Evolutionary conservation across 1,140 invertebrate genomes (phyloP), one percentile per base, ranked within the genome.

Genomic region (Polypedilum vanderplanki): DNA sequence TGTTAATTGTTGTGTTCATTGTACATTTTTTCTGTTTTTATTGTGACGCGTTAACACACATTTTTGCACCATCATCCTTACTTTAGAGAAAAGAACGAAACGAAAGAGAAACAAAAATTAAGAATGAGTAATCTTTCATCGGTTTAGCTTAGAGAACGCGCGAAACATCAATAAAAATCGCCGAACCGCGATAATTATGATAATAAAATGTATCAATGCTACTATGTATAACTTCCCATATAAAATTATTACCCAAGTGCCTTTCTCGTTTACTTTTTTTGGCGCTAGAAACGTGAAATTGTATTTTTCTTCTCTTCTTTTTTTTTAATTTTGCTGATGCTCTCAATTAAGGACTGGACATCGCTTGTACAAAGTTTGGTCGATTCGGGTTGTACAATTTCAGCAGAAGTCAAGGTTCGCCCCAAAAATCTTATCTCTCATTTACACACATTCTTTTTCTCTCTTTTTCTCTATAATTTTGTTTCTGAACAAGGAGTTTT

Each of bases 301-400:
- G 73, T 40, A 74, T 40, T 74, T 40, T 57, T 57, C 46, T 57
- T 57, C 46, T 40, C 73, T 40, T 40, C 40, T 75, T 75, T 75
- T 33, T 75, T 24, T 75, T 57, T 3, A 40, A 75, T 64, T 75
- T 76, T 67, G 20, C 40, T 76, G 75, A 73, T 76, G 75, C 75
- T 74, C 41, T 12, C 22, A 73, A 73, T 70, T 18, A 85, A 89
- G 90, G 90, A 91, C 85, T 91, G 90, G 90, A 89, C 88, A 84
- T 89, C 91, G 87, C 85, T 91, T 86, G 88, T 90, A 83, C 89
- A 90, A 85, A 90, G 89, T 84, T 88, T 91, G 82, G 87, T 90
- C 85, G 90, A 91, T 85, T 89, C 88, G 80, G 90, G 89, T 85
- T 89, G 86, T 85, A 87, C 85, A 79, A 90, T 90, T 88, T 90